These are phyloP conservation scores for Dastarcus helophoroides DNA, from an alignment of 2,888 invertebrate species.

Conservation along the genomic window DNA sequence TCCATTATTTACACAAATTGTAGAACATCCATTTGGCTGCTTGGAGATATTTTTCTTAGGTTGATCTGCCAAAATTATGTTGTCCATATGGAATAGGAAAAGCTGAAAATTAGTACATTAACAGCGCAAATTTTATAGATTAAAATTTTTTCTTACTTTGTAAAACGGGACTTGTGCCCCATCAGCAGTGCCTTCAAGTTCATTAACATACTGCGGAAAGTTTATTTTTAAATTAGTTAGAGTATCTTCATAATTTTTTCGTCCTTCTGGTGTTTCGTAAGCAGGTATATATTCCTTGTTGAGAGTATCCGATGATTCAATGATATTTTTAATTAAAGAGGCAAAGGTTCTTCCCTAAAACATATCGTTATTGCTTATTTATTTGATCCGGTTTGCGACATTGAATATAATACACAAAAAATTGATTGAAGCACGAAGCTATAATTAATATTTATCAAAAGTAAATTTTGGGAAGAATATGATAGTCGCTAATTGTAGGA, in stretches of 20 bases:
- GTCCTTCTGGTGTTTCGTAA: slow-evolving; percentile 60
- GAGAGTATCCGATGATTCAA: slow-evolving; percentile 47
- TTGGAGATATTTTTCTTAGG: slow-evolving; percentile 38
- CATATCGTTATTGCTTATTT: slow-evolving; percentile 3
- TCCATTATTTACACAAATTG: slow-evolving; percentile 58
- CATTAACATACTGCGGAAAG: slow-evolving; percentile 73
- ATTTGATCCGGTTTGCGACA: too few relatives aligned
- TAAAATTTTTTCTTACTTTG: slow-evolving; percentile 54
- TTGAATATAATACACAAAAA: too few relatives aligned
- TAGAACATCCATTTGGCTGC: slow-evolving; percentile 63
- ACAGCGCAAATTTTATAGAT: not conserved
- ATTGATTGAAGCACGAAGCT: too few relatives aligned
- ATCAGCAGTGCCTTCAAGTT: slow-evolving; percentile 76
- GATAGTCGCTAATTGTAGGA: too few relatives aligned
- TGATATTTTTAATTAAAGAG: slow-evolving; percentile 58
- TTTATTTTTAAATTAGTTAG: slow-evolving; percentile 53
- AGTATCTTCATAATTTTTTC: slow-evolving; percentile 61
- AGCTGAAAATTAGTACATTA: slow-evolving; percentile 43
- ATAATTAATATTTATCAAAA: too few relatives aligned
- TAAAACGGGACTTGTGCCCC: slow-evolving; percentile 74
- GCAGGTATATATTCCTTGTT: slow-evolving; percentile 58
- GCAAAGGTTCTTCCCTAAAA: slow-evolving; percentile 69
- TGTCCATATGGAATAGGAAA: slow-evolving; percentile 76
- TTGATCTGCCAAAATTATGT: slow-evolving; percentile 58
- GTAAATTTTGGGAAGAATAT: too few relatives aligned